Percentiles rank a stretch among this genome's conserved stretches.
These are phyloP conservation scores for Eupithecia subumbrata DNA, from an alignment of 2,888 invertebrate species.

Conservation along the genomic window DNA sequence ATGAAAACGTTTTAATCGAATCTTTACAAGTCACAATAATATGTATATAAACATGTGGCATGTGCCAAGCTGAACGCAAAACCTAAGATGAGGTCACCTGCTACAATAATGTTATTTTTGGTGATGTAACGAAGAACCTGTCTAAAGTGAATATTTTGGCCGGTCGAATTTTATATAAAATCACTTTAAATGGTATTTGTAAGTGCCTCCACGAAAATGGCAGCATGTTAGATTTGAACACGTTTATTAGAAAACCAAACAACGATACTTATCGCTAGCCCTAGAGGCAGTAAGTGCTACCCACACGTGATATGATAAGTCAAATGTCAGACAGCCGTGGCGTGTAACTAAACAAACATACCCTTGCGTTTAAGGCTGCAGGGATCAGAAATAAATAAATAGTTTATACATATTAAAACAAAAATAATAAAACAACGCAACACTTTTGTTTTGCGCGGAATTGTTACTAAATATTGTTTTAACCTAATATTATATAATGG, in stretches of 20 bases:
- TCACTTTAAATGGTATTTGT: not conserved
- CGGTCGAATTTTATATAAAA: not conserved
- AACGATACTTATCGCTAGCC: not conserved
- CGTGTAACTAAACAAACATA: constrained; percentile 11
- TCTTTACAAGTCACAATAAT: constrained; percentile 3
- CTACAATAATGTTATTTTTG: constrained; percentile 10
- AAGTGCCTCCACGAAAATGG: not conserved
- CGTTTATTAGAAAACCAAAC: constrained; percentile 6
- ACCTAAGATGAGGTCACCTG: constrained; percentile 28
- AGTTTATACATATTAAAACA: too few relatives aligned
- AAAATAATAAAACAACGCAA: too few relatives aligned
- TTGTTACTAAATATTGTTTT: too few relatives aligned
- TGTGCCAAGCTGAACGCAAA: constrained; percentile 5
- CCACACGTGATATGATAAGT: not conserved
- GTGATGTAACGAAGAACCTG: constrained; percentile 19
- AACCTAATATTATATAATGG: too few relatives aligned
- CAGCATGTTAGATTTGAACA: not conserved
- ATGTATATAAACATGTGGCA: constrained; percentile 14
- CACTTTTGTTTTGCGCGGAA: too few relatives aligned
- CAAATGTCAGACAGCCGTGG: not conserved
- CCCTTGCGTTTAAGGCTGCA: not conserved
- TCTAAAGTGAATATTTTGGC: constrained; percentile 4
- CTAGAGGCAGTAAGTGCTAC: constrained; percentile 1
- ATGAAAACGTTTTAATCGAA: not conserved
- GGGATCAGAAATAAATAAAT: not conserved